These are phyloP conservation scores for Aleiodes testaceus DNA, from an alignment of 2,888 invertebrate genomes.

Conservation along the genomic window DNA sequence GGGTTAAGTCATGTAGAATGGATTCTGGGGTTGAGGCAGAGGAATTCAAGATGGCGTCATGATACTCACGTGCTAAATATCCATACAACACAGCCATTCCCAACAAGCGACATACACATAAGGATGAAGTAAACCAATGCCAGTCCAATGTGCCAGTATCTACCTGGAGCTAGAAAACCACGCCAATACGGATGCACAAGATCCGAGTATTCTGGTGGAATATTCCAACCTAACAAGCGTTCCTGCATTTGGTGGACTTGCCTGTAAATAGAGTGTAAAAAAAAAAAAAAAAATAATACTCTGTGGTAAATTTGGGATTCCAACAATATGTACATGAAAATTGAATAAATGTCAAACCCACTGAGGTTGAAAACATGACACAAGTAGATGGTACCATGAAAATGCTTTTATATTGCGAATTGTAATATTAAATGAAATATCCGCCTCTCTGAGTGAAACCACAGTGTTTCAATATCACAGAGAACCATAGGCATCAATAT, in stretches of 20 bases:
- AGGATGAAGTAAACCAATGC: slow-evolving; percentile 80
- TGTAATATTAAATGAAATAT: slow-evolving; percentile 10
- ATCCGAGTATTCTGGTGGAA: slow-evolving; percentile 78
- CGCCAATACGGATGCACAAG: slow-evolving; percentile 83
- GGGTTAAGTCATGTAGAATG: neutral
- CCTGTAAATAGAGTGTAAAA: slow-evolving; percentile 49
- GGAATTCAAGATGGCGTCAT: slow-evolving; percentile 14
- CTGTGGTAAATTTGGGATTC: slow-evolving; percentile 13
- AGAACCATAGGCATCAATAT: no score
- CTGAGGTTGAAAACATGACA: neutral
- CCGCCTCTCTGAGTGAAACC: slow-evolving; percentile 6
- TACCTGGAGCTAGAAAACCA: slow-evolving; percentile 79
- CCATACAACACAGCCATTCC: slow-evolving; percentile 84
- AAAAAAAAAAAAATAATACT: slow-evolving; percentile 29
- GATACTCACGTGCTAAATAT: slow-evolving; percentile 81
- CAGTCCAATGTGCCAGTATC: slow-evolving; percentile 79
- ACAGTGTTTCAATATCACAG: neutral
- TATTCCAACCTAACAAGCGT: slow-evolving; percentile 79
- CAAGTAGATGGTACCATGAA: neutral
- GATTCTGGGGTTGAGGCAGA: neutral
- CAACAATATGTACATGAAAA: slow-evolving; percentile 5
- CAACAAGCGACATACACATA: slow-evolving; percentile 77
- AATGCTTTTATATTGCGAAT: slow-evolving; percentile 24
- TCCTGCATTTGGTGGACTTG: slow-evolving; percentile 66
- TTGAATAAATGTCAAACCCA: neutral